Percentiles rank a stretch among this genome's conserved stretches.
Conservation (phyloP, 2,797 vertebrate genomes). For the Enteromius argenteus region DNA sequence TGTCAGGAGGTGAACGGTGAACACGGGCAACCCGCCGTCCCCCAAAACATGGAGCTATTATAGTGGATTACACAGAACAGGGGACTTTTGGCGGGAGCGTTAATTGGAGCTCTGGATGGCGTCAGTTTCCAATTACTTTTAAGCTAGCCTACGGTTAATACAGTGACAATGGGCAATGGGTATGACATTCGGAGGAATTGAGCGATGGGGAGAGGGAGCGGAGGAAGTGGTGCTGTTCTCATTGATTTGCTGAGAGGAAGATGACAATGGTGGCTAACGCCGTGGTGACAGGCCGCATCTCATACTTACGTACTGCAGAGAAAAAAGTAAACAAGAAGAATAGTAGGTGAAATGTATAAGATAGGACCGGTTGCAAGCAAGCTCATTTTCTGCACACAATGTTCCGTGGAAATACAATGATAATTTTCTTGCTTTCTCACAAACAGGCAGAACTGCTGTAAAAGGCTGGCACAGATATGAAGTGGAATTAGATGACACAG, state of each 20-base stretch:
- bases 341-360: conserved; percentile 21
- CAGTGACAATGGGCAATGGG: conserved; percentile 74
- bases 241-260: conserved; percentile 44
- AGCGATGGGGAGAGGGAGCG: conserved; percentile 68
- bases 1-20: conserved; percentile 81
- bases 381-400: conserved; percentile 1
- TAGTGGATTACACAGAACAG: conserved; percentile 81
- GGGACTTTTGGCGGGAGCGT: conserved; percentile 77
- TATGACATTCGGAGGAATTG: conserved; percentile 67
- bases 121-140: conserved; percentile 87
- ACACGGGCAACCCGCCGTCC: conserved; percentile 76
- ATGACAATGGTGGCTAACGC: conserved; percentile 16
- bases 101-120: conserved; percentile 84
- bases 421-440: background rate
- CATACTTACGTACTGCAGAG: background rate
- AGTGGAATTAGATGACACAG: conserved; percentile 6
- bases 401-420: background rate
- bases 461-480: background rate
- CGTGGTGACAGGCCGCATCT: background rate
- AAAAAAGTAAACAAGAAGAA: conserved; percentile 28
- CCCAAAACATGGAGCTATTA: conserved; percentile 83
- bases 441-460: background rate
- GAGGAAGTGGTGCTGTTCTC: conserved; percentile 58
- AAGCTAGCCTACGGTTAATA: conserved; percentile 85
- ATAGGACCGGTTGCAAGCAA: conserved; percentile 1